These are phyloP conservation scores for Chydorus sphaericus DNA, from an alignment of 2,888 invertebrate species.

Conservation along the genomic window DNA sequence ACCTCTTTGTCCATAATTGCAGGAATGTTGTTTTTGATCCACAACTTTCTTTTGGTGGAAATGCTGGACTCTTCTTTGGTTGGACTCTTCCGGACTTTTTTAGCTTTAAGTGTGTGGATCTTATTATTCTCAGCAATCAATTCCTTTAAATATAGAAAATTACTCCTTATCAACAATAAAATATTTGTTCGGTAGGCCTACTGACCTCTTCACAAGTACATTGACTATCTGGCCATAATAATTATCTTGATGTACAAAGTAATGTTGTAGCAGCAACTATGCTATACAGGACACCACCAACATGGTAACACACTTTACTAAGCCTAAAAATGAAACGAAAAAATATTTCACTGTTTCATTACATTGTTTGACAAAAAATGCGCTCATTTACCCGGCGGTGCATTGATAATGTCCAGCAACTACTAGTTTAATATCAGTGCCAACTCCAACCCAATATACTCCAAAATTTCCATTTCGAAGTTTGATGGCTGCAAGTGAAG, in stretches of 20 bases:
- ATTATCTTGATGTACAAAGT: background rate
- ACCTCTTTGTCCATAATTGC: too few relatives aligned
- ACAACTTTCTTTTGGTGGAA: too few relatives aligned
- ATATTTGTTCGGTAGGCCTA: too few relatives aligned
- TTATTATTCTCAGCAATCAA: too few relatives aligned
- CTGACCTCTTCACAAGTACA: too few relatives aligned
- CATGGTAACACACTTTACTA: background rate
- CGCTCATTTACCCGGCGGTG: background rate
- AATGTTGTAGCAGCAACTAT: background rate
- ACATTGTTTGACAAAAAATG: background rate
- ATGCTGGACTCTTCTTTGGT: too few relatives aligned
- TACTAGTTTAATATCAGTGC: too few relatives aligned
- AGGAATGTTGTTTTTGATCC: too few relatives aligned
- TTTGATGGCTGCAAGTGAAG: background rate
- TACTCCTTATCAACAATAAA: too few relatives aligned
- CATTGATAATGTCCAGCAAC: background rate
- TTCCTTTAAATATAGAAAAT: too few relatives aligned
- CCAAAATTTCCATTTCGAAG: background rate
- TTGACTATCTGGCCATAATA: background rate
- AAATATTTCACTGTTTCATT: background rate
- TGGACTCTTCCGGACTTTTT: too few relatives aligned
- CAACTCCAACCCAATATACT: background rate
- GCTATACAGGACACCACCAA: background rate
- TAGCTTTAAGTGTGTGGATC: too few relatives aligned
- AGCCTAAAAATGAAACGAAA: background rate